These are phyloP conservation scores for Strigamia transsilvanica DNA, from an alignment of 2,888 invertebrate genomes.

Conservation along the genomic window DNA sequence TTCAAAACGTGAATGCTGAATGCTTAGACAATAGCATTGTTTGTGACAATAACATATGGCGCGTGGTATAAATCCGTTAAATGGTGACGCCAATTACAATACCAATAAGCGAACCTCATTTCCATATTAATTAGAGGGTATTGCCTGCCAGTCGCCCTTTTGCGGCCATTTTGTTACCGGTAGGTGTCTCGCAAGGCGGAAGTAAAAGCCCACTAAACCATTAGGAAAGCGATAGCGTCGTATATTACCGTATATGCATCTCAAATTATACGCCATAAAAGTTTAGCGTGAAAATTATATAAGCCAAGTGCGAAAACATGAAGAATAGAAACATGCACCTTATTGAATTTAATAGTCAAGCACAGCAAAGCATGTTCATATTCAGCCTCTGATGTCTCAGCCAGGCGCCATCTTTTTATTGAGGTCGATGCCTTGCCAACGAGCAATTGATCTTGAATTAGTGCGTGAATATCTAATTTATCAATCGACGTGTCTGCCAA, in stretches of 20 bases:
- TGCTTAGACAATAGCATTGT: slow-evolving; percentile 36
- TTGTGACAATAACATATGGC: slow-evolving; percentile 43
- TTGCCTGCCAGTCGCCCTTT: slow-evolving; percentile 34
- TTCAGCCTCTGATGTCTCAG: not conserved
- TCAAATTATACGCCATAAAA: slow-evolving; percentile 39
- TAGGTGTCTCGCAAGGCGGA: slow-evolving; percentile 28
- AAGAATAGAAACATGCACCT: not conserved
- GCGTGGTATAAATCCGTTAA: slow-evolving; percentile 26
- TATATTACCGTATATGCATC: slow-evolving; percentile 3
- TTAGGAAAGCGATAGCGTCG: slow-evolving; percentile 9
- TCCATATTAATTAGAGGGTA: slow-evolving; percentile 41
- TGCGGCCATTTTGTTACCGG: slow-evolving; percentile 17
- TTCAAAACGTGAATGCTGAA: not conserved
- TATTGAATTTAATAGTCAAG: slow-evolving; percentile 11
- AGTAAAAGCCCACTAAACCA: slow-evolving; percentile 16
- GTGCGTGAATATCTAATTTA: slow-evolving; percentile 38
- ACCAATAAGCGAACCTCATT: slow-evolving; percentile 37
- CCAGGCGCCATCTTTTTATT: not conserved
- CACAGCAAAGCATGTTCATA: slow-evolving; percentile 35
- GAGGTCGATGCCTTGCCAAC: slow-evolving; percentile 42
- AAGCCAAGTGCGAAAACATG: not conserved
- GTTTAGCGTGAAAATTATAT: slow-evolving; percentile 13
- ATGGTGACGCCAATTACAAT: slow-evolving; percentile 9
- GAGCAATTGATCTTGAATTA: slow-evolving; percentile 49
- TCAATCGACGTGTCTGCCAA: slow-evolving; percentile 47